These are phyloP conservation scores for Sinosuthora webbiana DNA, from an alignment of 2,113 vertebrate species.

Conservation along the genomic window DNA sequence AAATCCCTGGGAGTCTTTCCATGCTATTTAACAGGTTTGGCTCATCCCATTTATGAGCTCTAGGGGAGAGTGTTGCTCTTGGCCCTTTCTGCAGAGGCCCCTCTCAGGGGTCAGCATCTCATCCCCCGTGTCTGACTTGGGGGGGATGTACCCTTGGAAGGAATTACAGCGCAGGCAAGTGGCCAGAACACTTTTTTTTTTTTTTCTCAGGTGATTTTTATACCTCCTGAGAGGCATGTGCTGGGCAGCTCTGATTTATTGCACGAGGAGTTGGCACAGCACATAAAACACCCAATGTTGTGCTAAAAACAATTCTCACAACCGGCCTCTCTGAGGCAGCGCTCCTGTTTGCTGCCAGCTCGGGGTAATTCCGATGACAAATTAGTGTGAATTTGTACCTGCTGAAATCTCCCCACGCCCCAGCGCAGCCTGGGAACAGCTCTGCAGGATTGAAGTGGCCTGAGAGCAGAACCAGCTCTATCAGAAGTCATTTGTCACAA, in stretches of 20 bases:
- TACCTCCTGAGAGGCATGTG: background rate
- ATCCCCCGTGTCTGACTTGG: fast-evolving
- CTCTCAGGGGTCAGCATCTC: background rate
- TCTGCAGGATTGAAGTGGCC: background rate
- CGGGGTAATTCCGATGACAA: background rate
- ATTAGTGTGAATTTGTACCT: background rate
- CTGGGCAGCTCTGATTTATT: background rate
- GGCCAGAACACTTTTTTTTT: background rate
- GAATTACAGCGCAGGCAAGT: background rate
- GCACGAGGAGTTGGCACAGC: background rate
- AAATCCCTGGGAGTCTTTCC: background rate
- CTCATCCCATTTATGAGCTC: background rate
- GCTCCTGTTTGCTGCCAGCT: background rate
- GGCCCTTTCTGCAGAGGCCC: background rate
- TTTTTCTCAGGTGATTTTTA: constrained; percentile 34
- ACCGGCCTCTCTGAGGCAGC: background rate
- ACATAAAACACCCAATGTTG: background rate
- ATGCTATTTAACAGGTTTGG: background rate
- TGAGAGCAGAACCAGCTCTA: background rate
- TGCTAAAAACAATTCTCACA: background rate
- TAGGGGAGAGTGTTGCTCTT: background rate
- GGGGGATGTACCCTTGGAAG: background rate
- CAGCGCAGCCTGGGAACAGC: background rate
- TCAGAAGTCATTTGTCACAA: background rate
- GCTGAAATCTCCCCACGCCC: background rate